phyloP scores from a whole-genome alignment of 2,797 vertebrate species.

The Echiichthys vipera region DNA sequence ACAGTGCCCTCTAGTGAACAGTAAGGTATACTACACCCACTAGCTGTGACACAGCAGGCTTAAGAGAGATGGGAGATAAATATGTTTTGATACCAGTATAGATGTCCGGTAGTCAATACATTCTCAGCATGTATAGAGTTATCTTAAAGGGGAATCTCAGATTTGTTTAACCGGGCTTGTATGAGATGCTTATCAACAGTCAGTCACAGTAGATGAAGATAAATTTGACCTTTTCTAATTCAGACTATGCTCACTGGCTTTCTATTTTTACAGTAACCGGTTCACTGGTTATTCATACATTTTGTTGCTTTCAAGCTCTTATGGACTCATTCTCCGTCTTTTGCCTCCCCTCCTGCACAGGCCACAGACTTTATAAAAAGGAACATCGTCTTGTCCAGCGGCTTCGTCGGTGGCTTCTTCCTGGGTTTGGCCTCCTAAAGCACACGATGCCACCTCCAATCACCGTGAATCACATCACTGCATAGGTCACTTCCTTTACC shows the following conservation, averaged over 20 bases:
- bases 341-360: constrained; percentile 76
- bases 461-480: constrained; percentile 56
- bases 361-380: constrained; percentile 97
- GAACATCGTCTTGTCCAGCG: constrained; percentile 96
- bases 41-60: constrained; percentile 22
- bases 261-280: not conserved
- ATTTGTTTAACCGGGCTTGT: too few relatives aligned
- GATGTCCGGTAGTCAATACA: not conserved
- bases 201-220: too few relatives aligned
- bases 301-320: not conserved
- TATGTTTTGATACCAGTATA: not conserved
- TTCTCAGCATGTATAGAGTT: not conserved
- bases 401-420: constrained; percentile 97
- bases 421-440: constrained; percentile 93
- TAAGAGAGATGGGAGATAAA: not conserved
- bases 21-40: constrained; percentile 17
- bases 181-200: too few relatives aligned
- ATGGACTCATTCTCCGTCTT: not conserved
- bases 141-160: too few relatives aligned
- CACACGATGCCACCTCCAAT: not conserved
- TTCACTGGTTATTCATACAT: not conserved
- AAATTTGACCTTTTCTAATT: not conserved
- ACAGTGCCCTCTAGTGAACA: constrained; percentile 65
- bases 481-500: constrained; percentile 38
- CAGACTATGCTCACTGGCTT: not conserved